phyloP scores from a whole-genome alignment of 2,113 vertebrate species.

The Microtus ochrogaster region DNA sequence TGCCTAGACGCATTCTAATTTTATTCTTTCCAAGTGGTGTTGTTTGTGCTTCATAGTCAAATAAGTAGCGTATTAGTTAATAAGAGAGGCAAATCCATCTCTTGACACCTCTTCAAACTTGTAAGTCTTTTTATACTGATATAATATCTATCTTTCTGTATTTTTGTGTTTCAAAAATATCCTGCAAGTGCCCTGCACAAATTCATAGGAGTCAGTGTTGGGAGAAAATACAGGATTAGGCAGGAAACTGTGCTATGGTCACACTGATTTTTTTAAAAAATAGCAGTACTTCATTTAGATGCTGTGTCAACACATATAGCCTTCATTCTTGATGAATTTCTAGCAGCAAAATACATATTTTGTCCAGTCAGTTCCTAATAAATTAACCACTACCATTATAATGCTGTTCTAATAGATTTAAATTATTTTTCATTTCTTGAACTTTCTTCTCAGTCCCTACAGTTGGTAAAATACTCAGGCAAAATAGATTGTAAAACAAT shows the following conservation, averaged over 20 bases:
- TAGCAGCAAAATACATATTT: neutral
- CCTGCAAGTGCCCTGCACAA: neutral
- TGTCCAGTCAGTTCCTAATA: neutral
- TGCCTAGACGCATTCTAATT: neutral
- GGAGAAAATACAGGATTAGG: neutral
- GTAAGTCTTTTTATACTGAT: neutral
- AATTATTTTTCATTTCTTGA: neutral
- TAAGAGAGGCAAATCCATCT: neutral
- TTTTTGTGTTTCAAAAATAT: conserved; percentile 14
- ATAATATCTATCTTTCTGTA: neutral
- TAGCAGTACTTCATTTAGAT: neutral
- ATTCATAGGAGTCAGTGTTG: conserved; percentile 7
- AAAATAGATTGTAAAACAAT: neutral
- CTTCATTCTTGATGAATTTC: neutral
- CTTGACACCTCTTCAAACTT: neutral
- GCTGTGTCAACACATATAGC: neutral
- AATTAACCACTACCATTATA: neutral
- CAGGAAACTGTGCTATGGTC: neutral
- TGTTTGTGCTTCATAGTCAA: neutral
- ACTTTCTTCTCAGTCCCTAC: neutral
- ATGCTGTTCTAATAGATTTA: neutral
- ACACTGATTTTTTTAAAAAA: neutral
- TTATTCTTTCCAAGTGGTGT: neutral
- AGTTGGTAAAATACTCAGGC: neutral
- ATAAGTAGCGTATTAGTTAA: conserved; percentile 11